Conservation (phyloP, 2,797 vertebrate genomes). For the Trematomus bernacchii region DNA sequence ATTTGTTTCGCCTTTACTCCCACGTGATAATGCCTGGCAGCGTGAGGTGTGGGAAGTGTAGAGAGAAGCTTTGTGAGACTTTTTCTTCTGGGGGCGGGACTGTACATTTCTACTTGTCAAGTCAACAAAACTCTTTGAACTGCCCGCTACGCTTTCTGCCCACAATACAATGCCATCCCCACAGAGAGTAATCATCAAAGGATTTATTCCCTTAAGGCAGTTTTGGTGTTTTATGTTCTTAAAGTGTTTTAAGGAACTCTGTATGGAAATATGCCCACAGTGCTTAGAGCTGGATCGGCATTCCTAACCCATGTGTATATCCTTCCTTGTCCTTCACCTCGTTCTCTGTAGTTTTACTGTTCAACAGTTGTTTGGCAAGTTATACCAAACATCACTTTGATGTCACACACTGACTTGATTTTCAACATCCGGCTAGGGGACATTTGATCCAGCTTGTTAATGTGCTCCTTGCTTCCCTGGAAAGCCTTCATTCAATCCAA, state of each 20-base stretch:
- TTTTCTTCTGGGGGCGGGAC: conserved; percentile 64
- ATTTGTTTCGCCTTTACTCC: conserved; percentile 75
- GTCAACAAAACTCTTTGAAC: conserved; percentile 54
- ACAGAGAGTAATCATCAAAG: conserved; percentile 59
- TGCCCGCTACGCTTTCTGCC: conserved; percentile 45
- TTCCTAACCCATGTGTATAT: conserved; percentile 83
- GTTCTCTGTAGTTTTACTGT: conserved; percentile 77
- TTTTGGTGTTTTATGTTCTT: conserved; percentile 63
- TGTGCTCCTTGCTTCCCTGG: conserved; percentile 51
- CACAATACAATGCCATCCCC: conserved; percentile 42
- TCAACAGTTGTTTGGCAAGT: conserved; percentile 85
- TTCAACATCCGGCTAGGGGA: conserved; percentile 72
- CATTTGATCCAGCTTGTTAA: conserved; percentile 70
- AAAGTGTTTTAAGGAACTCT: conserved; percentile 45
- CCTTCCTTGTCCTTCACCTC: conserved; percentile 83
- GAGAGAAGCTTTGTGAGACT: conserved; percentile 71
- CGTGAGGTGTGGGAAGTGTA: conserved; percentile 76
- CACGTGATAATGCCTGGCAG: conserved; percentile 73
- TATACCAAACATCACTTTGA: conserved; percentile 82
- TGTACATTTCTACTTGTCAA: conserved; percentile 58
- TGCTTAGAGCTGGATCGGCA: conserved; percentile 69
- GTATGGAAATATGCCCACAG: conserved; percentile 69
- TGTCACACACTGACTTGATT: conserved; percentile 83
- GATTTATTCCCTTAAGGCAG: conserved; percentile 43
- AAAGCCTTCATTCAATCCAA: conserved; percentile 38